A percentile compares a stretch with the other conserved stretches of the same genome.
These are phyloP conservation scores for Nothocercus julius DNA, from an alignment of 2,113 vertebrate genomes.

Conservation along the genomic window DNA sequence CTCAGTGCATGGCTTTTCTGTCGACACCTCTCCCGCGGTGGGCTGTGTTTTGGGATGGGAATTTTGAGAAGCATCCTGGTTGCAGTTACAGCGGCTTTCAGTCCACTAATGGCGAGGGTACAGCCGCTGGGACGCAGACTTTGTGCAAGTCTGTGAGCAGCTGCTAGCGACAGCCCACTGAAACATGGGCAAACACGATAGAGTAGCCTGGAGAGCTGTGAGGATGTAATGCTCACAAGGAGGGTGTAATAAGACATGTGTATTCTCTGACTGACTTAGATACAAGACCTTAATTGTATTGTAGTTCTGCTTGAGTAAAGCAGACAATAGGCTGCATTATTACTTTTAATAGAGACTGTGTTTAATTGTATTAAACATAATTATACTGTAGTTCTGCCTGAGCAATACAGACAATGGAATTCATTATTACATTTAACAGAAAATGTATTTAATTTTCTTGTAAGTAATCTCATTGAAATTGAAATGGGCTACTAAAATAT, in stretches of 20 bases:
- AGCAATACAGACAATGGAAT: slow-evolving; percentile 65
- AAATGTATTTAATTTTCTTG: slow-evolving; percentile 79
- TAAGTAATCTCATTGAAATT: slow-evolving; percentile 67
- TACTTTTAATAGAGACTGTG: slow-evolving; percentile 57
- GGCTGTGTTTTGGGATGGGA: neutral
- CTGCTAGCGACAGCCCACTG: neutral
- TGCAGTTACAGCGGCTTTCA: neutral
- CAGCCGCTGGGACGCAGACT: neutral
- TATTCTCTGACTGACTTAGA: slow-evolving; percentile 29
- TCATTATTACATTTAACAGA: slow-evolving; percentile 70
- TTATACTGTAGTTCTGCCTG: slow-evolving; percentile 65
- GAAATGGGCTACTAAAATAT: slow-evolving; percentile 59
- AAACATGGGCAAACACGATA: neutral
- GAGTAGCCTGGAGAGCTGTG: neutral
- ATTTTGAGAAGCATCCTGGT: neutral
- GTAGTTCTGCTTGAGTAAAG: slow-evolving; percentile 40
- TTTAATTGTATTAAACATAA: slow-evolving; percentile 74
- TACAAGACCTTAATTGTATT: slow-evolving; percentile 11
- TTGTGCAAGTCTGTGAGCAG: neutral
- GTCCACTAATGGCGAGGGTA: neutral
- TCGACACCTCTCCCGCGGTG: neutral
- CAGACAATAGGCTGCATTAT: slow-evolving; percentile 59
- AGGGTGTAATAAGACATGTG: neutral
- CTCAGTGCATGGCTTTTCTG: neutral
- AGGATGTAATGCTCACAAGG: neutral